phyloP scores from a whole-genome alignment of 2,797 vertebrate genomes.

The Spinus pinus region DNA sequence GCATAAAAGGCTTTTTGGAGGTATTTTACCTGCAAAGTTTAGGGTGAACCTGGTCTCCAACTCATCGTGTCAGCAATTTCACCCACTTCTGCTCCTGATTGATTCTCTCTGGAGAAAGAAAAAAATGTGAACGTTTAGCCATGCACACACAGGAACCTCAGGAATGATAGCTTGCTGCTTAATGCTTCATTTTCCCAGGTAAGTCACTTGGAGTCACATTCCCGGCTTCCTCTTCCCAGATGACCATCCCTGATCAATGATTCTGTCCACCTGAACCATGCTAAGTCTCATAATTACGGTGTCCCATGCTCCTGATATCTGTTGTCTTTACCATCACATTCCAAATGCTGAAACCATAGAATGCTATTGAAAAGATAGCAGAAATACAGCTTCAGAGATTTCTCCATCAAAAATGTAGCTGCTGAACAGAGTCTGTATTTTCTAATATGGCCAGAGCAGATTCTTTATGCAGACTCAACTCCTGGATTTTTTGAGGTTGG shows the following conservation, averaged over 20 bases:
- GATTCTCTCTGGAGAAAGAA: background rate
- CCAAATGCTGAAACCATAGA: background rate
- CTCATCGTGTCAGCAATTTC: background rate
- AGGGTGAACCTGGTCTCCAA: background rate
- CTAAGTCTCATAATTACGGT: background rate
- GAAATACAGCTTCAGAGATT: background rate
- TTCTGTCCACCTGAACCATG: background rate
- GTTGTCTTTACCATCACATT: background rate
- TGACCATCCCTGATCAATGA: background rate
- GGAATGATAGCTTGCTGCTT: background rate
- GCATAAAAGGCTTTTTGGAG: background rate
- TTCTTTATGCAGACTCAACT: background rate
- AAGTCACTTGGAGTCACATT: background rate
- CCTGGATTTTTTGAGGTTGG: background rate
- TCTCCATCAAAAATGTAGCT: background rate
- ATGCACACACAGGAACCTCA: background rate
- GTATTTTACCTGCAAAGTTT: background rate
- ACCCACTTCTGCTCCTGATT: background rate
- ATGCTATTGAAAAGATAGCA: background rate
- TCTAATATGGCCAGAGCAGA: background rate
- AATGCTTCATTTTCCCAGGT: background rate
- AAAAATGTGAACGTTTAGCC: background rate
- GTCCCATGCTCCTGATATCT: background rate
- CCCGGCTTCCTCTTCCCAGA: background rate
- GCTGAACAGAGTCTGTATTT: background rate